Evolutionary conservation across 2,797 vertebrate species (phyloP), one percentile per base, ranked within the genome.

Genomic region (Rousettus madagascariensis): DNA sequence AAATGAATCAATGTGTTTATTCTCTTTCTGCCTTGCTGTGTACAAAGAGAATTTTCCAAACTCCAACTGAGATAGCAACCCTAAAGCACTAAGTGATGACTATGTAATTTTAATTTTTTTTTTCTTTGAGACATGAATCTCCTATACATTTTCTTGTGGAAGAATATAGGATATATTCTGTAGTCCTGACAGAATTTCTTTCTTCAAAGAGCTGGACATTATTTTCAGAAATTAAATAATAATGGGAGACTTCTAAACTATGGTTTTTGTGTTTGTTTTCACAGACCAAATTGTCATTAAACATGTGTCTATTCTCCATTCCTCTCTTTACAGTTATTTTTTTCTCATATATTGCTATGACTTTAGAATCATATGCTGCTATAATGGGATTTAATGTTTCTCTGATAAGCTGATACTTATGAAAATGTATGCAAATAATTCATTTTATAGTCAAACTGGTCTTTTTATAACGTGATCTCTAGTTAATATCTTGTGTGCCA

Each of bases 141-240:
- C 43, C 77, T 71, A 0, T 57, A 69, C 43, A 55, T 51, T 86
- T 26, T 59, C 51, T 55, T 75, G 8, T 55, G 16, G 22, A 66
- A 41, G 9, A 84, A 63, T 36, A 83, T 3, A 6, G 51, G 33
- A 69, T 49, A 0, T 61, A 66, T 36, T 57, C 22, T 69, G 3
- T 63, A 24, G 5, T 38, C 89, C 61, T 65, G 15, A 66, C 2
- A 90, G 26, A 28, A 86, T 19, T 86, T 92, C 6, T 84, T 83
- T 95, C 71, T 79, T 90, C 16, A 86, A 85, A 77, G 49, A 96
- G 4, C 36, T 55, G 79, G 15, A 20, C 6, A 36, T 74, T 78
- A 6, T 75, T 94, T 87, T 93, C 22, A 90, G 72, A 93, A 94
- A 77, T 80, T 80, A 92, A 83, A 49, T 68, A 51, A 41, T 90